These are phyloP conservation scores for Amphipyra berbera DNA, from an alignment of 2,888 invertebrate species.

Conservation along the genomic window DNA sequence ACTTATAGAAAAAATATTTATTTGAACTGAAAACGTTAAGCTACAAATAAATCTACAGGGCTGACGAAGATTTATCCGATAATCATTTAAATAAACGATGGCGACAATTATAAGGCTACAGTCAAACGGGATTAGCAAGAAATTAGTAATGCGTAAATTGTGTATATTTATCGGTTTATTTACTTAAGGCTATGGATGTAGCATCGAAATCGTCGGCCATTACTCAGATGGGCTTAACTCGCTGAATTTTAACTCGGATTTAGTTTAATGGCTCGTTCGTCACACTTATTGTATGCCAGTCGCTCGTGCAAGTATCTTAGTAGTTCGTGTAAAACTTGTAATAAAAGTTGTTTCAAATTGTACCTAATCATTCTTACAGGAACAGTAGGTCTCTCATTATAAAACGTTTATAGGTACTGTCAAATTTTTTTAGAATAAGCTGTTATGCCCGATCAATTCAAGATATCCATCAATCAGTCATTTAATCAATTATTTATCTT, in stretches of 20 bases:
- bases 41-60: too few species aligned
- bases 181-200: constrained; percentile 77
- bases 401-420: too few species aligned
- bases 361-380: too few species aligned
- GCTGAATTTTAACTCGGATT: constrained; percentile 85
- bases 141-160: constrained; percentile 68
- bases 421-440: too few species aligned
- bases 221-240: constrained; percentile 82
- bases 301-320: constrained; percentile 12
- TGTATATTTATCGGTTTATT: constrained; percentile 78
- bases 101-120: constrained; percentile 28
- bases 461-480: too few species aligned
- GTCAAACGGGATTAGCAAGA: constrained; percentile 45
- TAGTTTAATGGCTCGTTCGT: constrained; percentile 66
- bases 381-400: too few species aligned
- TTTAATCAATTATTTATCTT: too few species aligned
- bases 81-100: constrained; percentile 11
- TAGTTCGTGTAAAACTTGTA: background rate
- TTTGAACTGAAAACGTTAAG: too few species aligned
- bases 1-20: too few species aligned
- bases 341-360: too few species aligned
- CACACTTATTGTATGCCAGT: constrained; percentile 15
- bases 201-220: constrained; percentile 72
- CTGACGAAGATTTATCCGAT: too few species aligned
- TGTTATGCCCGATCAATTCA: too few species aligned